Percentiles rank a stretch among this genome's conserved stretches.
Evolutionary conservation across 2,113 vertebrate species (phyloP).

Genomic region (Rynchops niger): DNA sequence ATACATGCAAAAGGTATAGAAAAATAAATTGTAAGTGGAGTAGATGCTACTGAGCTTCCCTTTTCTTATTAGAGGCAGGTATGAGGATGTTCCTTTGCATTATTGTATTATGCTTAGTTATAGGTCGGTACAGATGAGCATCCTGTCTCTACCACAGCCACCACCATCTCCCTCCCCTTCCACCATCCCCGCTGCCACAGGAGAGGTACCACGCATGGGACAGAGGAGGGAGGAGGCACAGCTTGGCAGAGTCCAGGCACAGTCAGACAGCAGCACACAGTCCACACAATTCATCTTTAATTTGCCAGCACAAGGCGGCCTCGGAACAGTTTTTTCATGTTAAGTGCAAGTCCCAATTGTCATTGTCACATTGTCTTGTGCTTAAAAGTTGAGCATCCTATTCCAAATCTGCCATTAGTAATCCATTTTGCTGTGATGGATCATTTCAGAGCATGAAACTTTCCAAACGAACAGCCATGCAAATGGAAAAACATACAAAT

Average conservation of each 20-base stretch:
- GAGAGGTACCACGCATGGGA: rapidly evolving
- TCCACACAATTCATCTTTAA: background rate
- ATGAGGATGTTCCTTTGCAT: background rate
- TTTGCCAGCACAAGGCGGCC: background rate
- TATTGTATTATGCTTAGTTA: background rate
- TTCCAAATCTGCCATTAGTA: background rate
- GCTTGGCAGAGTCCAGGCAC: background rate
- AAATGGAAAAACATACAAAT: background rate
- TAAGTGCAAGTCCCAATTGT: background rate
- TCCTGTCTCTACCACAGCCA: background rate
- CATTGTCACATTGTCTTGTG: background rate
- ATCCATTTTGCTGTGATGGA: background rate
- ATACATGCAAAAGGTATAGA: background rate
- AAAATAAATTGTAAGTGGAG: background rate
- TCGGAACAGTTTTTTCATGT: background rate
- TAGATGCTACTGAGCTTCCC: background rate
- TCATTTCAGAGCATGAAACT: background rate
- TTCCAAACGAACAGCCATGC: background rate
- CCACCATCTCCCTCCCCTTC: background rate
- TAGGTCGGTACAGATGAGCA: rapidly evolving
- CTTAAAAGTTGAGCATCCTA: background rate
- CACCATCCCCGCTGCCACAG: background rate
- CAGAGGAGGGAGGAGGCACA: background rate
- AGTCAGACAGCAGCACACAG: background rate
- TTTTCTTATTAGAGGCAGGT: background rate